These are phyloP conservation scores for Melinaea menophilus DNA, from an alignment of 2,888 invertebrate species.

Conservation along the genomic window DNA sequence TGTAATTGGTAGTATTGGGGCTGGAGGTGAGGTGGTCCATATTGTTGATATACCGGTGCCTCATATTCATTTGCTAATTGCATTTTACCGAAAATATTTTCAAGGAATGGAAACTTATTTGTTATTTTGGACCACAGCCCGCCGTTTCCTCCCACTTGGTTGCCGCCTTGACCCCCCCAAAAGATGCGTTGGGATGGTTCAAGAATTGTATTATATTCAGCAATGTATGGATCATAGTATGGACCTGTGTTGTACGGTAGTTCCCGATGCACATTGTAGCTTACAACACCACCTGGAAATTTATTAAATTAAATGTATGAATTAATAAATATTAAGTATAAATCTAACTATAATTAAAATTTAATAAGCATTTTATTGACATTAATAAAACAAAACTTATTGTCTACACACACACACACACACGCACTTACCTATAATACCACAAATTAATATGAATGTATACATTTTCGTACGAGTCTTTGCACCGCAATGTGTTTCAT, in stretches of 20 bases:
- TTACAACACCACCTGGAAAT: conserved; percentile 56
- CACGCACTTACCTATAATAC: conserved; percentile 63
- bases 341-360: neutral
- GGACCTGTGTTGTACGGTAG: conserved; percentile 58
- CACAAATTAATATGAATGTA: conserved; percentile 57
- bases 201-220: conserved; percentile 47
- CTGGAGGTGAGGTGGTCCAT: conserved; percentile 32
- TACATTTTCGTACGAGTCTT: conserved; percentile 67
- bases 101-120: conserved; percentile 68
- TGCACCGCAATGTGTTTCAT: conserved; percentile 63
- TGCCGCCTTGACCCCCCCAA: conserved; percentile 63
- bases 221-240: conserved; percentile 52
- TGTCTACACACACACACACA: neutral
- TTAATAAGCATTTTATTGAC: no score
- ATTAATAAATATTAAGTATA: neutral
- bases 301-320: neutral
- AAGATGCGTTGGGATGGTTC: conserved; percentile 67
- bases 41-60: conserved; percentile 38
- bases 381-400: no score
- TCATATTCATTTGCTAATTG: conserved; percentile 56
- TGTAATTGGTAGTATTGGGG: conserved; percentile 29
- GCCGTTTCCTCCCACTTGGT: conserved; percentile 69
- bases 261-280: conserved; percentile 60
- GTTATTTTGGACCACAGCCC: conserved; percentile 65
- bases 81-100: conserved; percentile 67